These are phyloP conservation scores for Tonatia bakeri DNA, from an alignment of 2,113 vertebrate species.

Conservation along the genomic window DNA sequence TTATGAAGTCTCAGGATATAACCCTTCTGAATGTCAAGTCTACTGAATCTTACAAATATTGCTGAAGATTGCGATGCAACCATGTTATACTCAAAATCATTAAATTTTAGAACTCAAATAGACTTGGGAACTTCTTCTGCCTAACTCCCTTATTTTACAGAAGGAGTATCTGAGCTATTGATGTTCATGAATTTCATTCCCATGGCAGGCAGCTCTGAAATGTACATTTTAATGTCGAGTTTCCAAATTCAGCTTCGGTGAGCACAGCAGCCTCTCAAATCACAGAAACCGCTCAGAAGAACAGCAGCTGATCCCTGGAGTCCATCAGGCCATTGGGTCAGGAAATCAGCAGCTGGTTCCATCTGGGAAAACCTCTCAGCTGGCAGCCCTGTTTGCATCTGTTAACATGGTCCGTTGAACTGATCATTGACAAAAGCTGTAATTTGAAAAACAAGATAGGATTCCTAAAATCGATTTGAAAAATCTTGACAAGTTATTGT, in stretches of 20 bases:
- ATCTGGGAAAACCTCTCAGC: not conserved
- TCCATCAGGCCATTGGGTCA: not conserved
- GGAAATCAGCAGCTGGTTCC: not conserved
- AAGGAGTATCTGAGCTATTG: not conserved
- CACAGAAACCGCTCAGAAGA: not conserved
- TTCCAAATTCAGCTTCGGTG: not conserved
- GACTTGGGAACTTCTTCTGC: not conserved
- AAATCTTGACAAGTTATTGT: not conserved
- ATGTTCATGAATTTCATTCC: not conserved
- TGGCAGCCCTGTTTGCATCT: not conserved
- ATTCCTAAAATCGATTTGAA: not conserved
- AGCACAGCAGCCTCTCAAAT: not conserved
- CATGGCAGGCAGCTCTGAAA: not conserved
- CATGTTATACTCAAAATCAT: not conserved
- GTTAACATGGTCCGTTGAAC: not conserved
- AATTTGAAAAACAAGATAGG: not conserved
- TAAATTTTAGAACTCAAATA: not conserved
- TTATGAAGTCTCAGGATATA: not conserved
- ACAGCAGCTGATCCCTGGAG: not conserved
- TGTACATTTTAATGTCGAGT: not conserved
- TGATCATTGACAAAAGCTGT: not conserved
- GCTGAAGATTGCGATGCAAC: not conserved
- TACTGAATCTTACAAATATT: not conserved
- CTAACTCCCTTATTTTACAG: not conserved
- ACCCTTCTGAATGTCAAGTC: not conserved